Base-by-base conservation (phyloP, 2,888 invertebrate species). In the Diloba caeruleocephala region DNA sequence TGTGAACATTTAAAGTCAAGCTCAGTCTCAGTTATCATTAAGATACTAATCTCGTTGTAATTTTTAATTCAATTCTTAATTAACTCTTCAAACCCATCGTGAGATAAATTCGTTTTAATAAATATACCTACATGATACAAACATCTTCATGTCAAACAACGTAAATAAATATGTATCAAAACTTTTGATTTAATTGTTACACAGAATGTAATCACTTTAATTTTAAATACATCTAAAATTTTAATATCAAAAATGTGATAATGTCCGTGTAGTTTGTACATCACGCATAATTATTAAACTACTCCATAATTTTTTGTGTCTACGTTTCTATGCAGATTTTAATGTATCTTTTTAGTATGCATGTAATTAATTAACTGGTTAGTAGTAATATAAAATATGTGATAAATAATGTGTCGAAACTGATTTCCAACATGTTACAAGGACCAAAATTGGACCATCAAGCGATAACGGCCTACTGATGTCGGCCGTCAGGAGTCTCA, bases 41-140 rank as follows among this genome's bases (percentile, higher is more conserved):
- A 51, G 64, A 64, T 69, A 43, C 7, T n/a, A 34, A 69, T 68
- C 69, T 36, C 12, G 12, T 36, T 23, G 36, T 48, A 49, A 42
- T 19, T 39, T 50, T 52, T 54, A 54, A 61, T 64, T 64, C 13
- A 39, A 43, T 37, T 62, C 55, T 55, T 58, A 58, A 58, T 50
- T 63, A 52, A 55, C 52, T 55, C 46, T 36, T 48, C 21, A 21
- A 34, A 34, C 52, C 10, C 13, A 34, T 45, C 41, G 31, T 53
- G 15, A 41, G 29, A 54, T 43, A 21, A 36, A 44, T 32, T 31
- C 4, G 14, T 5, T 23, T 7, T 34, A 37, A 44, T 13, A 34
- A 43, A 32, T 19, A 29, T 28, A 19, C 6, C 2, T 4, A n/a
- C n/a, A n/a, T 10, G 21, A 1, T 25, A 25, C 34, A 42, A 51